Base-by-base conservation (phyloP, 2,888 invertebrate genomes). In the Drosophila anomalata region DNA sequence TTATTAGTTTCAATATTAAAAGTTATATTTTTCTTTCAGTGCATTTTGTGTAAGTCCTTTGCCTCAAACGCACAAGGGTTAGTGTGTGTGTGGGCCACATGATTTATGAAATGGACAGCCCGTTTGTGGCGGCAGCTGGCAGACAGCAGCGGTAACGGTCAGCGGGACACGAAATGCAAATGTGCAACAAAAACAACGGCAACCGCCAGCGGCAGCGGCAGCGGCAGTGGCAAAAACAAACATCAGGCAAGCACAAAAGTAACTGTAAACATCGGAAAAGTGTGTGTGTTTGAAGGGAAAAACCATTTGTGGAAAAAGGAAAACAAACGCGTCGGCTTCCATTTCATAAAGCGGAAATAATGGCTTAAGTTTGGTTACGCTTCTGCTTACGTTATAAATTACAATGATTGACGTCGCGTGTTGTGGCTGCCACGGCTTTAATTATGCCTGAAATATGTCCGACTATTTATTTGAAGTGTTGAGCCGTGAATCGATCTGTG, bases 361-460 rank as follows among this genome's bases (percentile, higher is more conserved):
- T 65, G 85, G 74, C 76, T 76, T 70, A 63, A 80, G 69, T 71
- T 75, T 86, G 69, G 44, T 51, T 73, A 52, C 54, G 54, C 53
- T 59, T 60, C 52, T 29, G 60, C 42, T 60, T 50, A 12, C 63
- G 52, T 60, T 79, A 70, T 75, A 75, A 78, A 84, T 80, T 76
- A 69, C 68, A 62, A 24, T 87, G 85, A 82, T 87, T 84, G 87
- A 87, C 78, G 74, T 77, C 50, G 81, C 74, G 58, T 82, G 79
- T 51, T 57, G 61, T 9, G 58, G 29, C 2, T 5, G 20, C 48
- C 60, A 11, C 26, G 26, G 54, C 71, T 47, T 71, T 60, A 69
- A 69, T 71, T 71, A 71, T 50, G 44, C 50, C 50, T 68, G 69
- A 68, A 56, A 47, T 67, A 68, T 67, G 51, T 51, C 29, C 20